Base-by-base conservation (phyloP, 2,113 vertebrate genomes). In the Pycnonotus jocosus region DNA sequence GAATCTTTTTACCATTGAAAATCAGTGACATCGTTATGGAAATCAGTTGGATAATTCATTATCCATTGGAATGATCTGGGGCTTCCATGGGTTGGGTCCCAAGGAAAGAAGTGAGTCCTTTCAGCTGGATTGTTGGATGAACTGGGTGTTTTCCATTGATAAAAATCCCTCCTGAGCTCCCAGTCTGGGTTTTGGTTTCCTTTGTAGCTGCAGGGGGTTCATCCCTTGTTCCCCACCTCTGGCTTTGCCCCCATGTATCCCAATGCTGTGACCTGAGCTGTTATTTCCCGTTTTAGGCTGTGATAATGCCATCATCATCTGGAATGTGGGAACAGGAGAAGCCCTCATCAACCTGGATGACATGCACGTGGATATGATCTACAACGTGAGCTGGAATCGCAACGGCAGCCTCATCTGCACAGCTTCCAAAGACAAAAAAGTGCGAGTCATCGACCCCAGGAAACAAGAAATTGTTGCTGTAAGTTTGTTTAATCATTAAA, bases 331-430 rank as follows among this genome's bases (percentile, higher is more conserved):
- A 22, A 99, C 99, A 0, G 98, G 98, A 18, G 99, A 99, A 93
- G 98, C 99, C 78, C 97, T 99, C 88, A 99, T 99, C 80, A 98
- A 88, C 84, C 53, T 99, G 96, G 99, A 99, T 3, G 99, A 99
- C 90, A 99, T 99, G 99, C 99, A 99, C 44, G 98, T 98, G 15
- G 99, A 99, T 58, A 97, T 99, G 97, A 99, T 99, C 76, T 99
- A 97, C 98, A 99, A 98, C 0, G 99, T 98, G 9, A 98, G 98
- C 98, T 99, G 99, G 99, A 99, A 99, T 93, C 98, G 98, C 91
- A 99, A 98, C 0, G 99, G 99, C 84, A 99, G 99, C 95, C 98
- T 99, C 22, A 99, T 99, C 98, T 99, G 99, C 95, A 99, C 99
- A 3, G 93, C 99, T 60, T 99, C 99, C 98, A 99, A 99, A 95